Conservation (phyloP, 2,888 invertebrate species). For the Dione juno region DNA sequence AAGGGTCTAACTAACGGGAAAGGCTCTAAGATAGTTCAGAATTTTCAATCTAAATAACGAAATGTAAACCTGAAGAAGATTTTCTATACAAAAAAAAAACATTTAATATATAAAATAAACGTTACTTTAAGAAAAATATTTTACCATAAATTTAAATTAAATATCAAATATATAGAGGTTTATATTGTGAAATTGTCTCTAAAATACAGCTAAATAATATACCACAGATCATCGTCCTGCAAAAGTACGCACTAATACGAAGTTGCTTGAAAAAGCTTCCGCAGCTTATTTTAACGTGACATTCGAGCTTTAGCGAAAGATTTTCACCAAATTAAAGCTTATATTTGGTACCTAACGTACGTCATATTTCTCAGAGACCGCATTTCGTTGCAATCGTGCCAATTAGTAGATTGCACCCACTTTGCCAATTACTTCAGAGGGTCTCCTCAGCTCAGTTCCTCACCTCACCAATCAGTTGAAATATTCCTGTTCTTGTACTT, state of each 20-base stretch:
- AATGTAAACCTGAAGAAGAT: too few species aligned
- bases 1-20: too few species aligned
- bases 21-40: too few species aligned
- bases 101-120: too few species aligned
- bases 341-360: constrained; percentile 16
- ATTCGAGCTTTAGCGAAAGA: background rate
- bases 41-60: too few species aligned
- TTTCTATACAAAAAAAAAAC: too few species aligned
- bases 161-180: too few species aligned
- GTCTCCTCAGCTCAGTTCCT: background rate
- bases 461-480: background rate
- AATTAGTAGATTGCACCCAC: constrained; percentile 36
- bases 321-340: constrained; percentile 22
- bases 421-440: background rate
- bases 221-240: background rate
- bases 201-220: background rate
- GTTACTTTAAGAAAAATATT: too few species aligned
- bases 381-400: constrained; percentile 30
- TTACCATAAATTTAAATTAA: too few species aligned
- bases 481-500: background rate
- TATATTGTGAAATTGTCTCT: too few species aligned
- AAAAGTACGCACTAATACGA: background rate
- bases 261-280: constrained; percentile 1
- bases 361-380: constrained; percentile 24
- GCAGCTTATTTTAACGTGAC: constrained; percentile 5